A percentile compares a stretch with the other conserved stretches of the same genome.
phyloP scores from a whole-genome alignment of 2,113 vertebrate genomes.

The zebrafish (Danio rerio) region DNA sequence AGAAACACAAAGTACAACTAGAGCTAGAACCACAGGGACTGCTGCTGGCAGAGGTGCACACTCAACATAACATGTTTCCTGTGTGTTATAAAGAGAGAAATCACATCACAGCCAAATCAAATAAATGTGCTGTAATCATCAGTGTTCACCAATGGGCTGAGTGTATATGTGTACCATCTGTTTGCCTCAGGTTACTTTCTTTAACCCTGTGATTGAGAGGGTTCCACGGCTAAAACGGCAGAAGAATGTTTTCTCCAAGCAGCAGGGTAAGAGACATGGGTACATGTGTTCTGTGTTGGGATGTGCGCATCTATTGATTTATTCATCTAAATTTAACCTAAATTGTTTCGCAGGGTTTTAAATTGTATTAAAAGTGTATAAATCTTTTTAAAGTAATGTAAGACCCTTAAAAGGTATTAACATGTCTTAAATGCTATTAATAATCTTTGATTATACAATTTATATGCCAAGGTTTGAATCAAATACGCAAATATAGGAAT shows the following conservation, averaged over 20 bases:
- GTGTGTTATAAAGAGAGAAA: neutral
- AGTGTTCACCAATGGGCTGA: neutral
- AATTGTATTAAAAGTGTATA: too few species aligned
- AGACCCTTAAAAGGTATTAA: too few species aligned
- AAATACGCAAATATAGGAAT: too few species aligned
- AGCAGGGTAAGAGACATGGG: slow-evolving; percentile 79
- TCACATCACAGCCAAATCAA: too few species aligned
- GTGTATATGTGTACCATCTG: slow-evolving; percentile 14
- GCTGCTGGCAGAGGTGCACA: slow-evolving; percentile 85
- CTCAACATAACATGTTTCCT: neutral
- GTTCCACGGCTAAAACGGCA: slow-evolving; percentile 86
- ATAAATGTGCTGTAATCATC: neutral
- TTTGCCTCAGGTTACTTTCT: slow-evolving; percentile 84
- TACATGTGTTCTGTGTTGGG: neutral
- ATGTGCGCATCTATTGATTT: neutral
- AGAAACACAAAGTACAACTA: slow-evolving; percentile 86
- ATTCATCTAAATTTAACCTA: neutral
- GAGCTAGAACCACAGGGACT: slow-evolving; percentile 89
- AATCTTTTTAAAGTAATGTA: too few species aligned
- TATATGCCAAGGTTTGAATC: too few species aligned
- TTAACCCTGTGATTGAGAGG: slow-evolving; percentile 87
- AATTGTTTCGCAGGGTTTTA: neutral
- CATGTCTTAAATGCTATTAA: too few species aligned
- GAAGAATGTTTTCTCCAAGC: slow-evolving; percentile 91
- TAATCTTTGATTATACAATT: too few species aligned